Base-by-base conservation (phyloP, 2,888 invertebrate genomes). In the Aphrophora alni region DNA sequence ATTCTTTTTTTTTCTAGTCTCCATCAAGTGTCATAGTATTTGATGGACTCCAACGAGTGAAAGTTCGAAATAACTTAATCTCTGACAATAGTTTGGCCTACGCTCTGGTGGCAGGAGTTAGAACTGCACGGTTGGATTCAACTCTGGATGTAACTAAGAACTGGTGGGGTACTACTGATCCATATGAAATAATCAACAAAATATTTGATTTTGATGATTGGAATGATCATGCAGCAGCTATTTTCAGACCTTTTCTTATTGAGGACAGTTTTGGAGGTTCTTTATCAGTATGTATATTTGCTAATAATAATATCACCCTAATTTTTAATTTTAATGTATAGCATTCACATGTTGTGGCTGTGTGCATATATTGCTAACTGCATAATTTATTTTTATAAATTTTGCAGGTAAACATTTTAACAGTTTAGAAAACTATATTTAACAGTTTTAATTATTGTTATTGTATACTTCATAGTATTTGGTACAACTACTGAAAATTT, bases 131-230 rank as follows among this genome's bases (percentile, higher is more conserved):
- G 84, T 91, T 98, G 0, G 93, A 96, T 83, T 98, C 97, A 86
- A 91, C 92, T 70, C 90, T 99, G 78, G 95, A 98, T 87, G 97
- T 97, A 0, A 92, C 92, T 12, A 95, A 97, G 88, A 99, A 99
- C 88, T 99, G 97, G 96, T 99, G 99, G 99, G 99, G 98, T 14
- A 94, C 94, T 2, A 89, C 90, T 0, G 91, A 94, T 78, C 93
- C 95, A 77, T 89, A 89, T 5, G 91, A 91, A 79, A 99, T 99
- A 78, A 92, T 93, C 85, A 91, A 92, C 76, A 92, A 93, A 87
- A 98, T 99, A 86, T 98, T 99, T 87, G 99, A 99, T 89, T 98
- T 99, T 88, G 98, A 99, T 87, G 98, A 99, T 87, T 99, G 99
- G 99, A 99, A 99, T 88, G 97, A 97, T 88, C 98, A 97, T 88